Conservation (phyloP, 2,888 invertebrate genomes). For the Amaurobius ferox region DNA sequence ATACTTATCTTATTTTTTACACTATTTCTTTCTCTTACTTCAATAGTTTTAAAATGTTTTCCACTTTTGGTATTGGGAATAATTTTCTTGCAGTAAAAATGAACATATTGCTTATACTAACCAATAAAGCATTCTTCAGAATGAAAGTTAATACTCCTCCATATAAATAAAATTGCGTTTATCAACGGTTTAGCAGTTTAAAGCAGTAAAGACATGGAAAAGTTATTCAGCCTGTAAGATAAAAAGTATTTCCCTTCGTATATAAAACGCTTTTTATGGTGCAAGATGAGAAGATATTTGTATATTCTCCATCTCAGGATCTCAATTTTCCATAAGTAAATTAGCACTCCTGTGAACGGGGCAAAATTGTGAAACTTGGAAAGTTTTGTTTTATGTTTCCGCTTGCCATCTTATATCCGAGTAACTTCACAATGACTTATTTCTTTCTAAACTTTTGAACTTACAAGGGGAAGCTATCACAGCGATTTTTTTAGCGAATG, state of each 20-base stretch:
- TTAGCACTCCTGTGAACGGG: not conserved
- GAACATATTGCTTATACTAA: too few species aligned
- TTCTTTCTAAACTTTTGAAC: not conserved
- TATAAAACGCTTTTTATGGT: not conserved
- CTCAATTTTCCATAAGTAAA: constrained; percentile 9
- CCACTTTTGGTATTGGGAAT: too few species aligned
- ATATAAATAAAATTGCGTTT: too few species aligned
- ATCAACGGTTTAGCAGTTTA: too few species aligned
- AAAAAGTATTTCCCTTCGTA: not conserved
- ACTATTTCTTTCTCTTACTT: too few species aligned
- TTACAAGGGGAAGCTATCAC: not conserved
- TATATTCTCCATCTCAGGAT: not conserved
- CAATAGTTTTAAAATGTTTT: too few species aligned
- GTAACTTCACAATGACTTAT: not conserved
- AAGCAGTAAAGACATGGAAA: too few species aligned
- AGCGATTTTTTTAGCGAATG: not conserved
- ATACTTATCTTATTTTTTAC: too few species aligned
- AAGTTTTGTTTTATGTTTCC: not conserved
- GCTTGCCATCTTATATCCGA: constrained; percentile 6
- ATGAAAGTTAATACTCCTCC: too few species aligned
- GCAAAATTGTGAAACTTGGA: not conserved
- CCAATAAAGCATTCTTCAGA: too few species aligned
- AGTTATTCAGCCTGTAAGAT: too few species aligned
- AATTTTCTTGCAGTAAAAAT: too few species aligned
- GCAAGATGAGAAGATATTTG: not conserved